A percentile compares a stretch with the other conserved stretches of the same genome.
These are phyloP conservation scores for Macaria notata DNA, from an alignment of 2,888 invertebrate genomes.

Conservation along the genomic window DNA sequence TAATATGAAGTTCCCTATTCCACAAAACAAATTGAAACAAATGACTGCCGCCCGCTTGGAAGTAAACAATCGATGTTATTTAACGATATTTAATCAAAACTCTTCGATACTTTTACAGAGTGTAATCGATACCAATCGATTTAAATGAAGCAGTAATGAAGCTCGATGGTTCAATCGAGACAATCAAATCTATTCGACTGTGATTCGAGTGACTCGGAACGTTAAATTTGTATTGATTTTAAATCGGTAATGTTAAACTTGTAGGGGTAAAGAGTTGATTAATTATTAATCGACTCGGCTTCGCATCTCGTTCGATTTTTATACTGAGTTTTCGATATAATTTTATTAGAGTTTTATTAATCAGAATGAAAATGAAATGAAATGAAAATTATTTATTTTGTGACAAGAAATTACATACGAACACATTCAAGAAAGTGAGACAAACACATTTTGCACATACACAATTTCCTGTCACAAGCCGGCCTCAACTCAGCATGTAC, in stretches of 20 bases:
- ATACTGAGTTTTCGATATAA: no score
- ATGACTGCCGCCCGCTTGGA: conserved; percentile 66
- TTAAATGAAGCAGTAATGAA: conserved; percentile 74
- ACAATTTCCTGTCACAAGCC: no score
- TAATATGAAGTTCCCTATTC: conserved; percentile 42
- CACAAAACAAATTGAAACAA: conserved; percentile 70
- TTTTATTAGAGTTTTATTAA: no score
- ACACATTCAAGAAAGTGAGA: no score
- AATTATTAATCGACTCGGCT: no score
- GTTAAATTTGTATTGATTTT: not conserved
- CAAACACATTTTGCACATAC: no score
- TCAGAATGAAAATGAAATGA: no score
- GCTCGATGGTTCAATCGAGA: conserved; percentile 67
- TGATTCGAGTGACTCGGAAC: conserved; percentile 6
- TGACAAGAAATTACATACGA: no score
- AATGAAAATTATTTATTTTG: no score
- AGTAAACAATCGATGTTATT: conserved; percentile 70
- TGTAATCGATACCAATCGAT: conserved; percentile 76
- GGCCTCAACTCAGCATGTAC: no score
- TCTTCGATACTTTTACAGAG: conserved; percentile 71
- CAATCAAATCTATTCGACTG: conserved; percentile 45
- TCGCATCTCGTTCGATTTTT: no score
- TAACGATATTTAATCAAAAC: conserved; percentile 70
- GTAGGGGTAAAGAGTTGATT: no score
- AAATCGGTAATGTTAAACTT: not conserved